phyloP scores from a whole-genome alignment of 2,888 invertebrate species.

The Deilephila porcellus region DNA sequence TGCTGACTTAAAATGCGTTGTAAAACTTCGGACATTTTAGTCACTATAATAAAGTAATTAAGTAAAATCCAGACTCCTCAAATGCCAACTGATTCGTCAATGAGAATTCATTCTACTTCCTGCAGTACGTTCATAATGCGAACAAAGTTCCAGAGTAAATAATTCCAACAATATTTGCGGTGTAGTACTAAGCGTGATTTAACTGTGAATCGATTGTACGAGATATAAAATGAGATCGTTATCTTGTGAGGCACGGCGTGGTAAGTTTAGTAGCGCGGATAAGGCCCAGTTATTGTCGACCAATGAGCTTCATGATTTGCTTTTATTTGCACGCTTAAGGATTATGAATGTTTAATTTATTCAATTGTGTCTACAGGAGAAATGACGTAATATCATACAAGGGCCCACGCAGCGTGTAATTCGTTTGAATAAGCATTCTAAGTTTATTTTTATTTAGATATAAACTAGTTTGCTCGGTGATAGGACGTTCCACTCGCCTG shows the following conservation, averaged over 20 bases:
- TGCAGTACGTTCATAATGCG: too few relatives aligned
- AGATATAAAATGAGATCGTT: conserved; percentile 59
- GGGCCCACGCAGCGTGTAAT: conserved; percentile 17
- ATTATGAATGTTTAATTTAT: conserved; percentile 36
- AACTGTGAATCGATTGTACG: conserved; percentile 51
- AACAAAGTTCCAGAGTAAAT: neutral
- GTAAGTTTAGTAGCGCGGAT: conserved; percentile 34
- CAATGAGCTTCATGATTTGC: conserved; percentile 37
- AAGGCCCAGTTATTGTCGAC: conserved; percentile 32
- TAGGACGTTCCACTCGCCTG: neutral
- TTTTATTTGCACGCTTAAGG: conserved; percentile 34
- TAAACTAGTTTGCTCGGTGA: neutral
- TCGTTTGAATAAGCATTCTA: neutral
- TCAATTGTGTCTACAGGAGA: conserved; percentile 33
- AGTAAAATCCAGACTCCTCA: too few relatives aligned
- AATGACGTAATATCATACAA: neutral
- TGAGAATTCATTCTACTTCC: too few relatives aligned
- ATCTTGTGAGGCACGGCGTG: conserved; percentile 48
- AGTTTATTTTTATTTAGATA: conserved; percentile 16
- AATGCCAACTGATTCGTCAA: too few relatives aligned
- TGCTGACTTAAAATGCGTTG: too few relatives aligned
- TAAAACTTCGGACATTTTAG: too few relatives aligned
- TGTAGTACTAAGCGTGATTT: neutral
- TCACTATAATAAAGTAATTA: too few relatives aligned
- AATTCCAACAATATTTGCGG: neutral